A percentile compares a stretch with the other conserved stretches of the same genome.
Evolutionary conservation across 2,888 invertebrate species (phyloP).

Genomic region (Parnassius mnemosyne): DNA sequence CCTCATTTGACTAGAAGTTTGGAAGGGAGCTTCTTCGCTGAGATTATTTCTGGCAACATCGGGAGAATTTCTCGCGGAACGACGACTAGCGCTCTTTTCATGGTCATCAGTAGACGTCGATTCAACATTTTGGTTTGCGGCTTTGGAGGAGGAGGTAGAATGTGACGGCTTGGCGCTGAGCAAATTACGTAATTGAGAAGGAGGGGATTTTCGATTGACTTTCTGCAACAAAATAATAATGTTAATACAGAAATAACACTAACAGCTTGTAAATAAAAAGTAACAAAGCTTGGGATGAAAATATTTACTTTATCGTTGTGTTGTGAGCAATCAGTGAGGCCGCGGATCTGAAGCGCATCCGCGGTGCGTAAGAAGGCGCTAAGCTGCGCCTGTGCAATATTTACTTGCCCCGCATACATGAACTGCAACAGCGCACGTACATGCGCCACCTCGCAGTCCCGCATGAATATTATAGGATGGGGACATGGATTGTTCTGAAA

Average conservation of each 20-base stretch:
- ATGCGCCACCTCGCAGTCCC: slow-evolving; percentile 89
- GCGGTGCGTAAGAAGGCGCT: slow-evolving; percentile 88
- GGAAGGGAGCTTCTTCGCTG: slow-evolving; percentile 77
- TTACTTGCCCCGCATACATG: slow-evolving; percentile 93
- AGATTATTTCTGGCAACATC: slow-evolving; percentile 80
- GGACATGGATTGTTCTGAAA: slow-evolving; percentile 91
- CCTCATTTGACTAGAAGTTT: slow-evolving; percentile 81
- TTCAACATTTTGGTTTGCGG: slow-evolving; percentile 79
- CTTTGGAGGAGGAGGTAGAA: slow-evolving; percentile 79
- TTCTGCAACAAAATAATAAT: slow-evolving; percentile 57
- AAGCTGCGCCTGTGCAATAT: slow-evolving; percentile 89
- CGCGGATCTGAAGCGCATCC: slow-evolving; percentile 88
- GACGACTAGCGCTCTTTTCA: slow-evolving; percentile 70
- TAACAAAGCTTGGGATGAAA: not conserved
- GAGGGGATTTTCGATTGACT: slow-evolving; percentile 76
- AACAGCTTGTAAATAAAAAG: no score
- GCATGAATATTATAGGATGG: slow-evolving; percentile 92
- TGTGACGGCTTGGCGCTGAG: slow-evolving; percentile 79
- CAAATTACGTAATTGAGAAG: slow-evolving; percentile 79
- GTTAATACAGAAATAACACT: not conserved
- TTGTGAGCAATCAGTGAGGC: slow-evolving; percentile 85
- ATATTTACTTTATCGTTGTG: slow-evolving; percentile 74
- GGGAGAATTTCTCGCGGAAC: slow-evolving; percentile 76
- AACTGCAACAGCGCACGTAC: slow-evolving; percentile 89
- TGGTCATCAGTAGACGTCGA: slow-evolving; percentile 70